A percentile compares a stretch with the other conserved stretches of the same genome.
Evolutionary conservation across 2,113 vertebrate genomes (phyloP).

Genomic region (Callithrix jacchus): DNA sequence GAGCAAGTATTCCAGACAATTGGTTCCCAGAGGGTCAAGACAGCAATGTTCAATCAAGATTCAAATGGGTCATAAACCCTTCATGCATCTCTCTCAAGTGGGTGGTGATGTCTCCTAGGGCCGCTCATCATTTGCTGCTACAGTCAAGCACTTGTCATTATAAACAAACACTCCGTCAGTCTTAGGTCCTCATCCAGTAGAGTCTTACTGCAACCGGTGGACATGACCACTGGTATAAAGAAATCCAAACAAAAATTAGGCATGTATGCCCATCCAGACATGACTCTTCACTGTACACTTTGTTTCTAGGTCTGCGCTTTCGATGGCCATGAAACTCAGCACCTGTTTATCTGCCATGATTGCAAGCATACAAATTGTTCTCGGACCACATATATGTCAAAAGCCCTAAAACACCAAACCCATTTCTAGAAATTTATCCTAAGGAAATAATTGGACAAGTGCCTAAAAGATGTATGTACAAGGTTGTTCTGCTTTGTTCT

Average conservation of each 20-base stretch:
- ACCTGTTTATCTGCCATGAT: conserved; percentile 35
- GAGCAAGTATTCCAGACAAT: conserved; percentile 87
- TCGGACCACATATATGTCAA: background rate
- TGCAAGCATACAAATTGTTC: background rate
- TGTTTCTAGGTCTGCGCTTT: background rate
- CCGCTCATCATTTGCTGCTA: conserved; percentile 84
- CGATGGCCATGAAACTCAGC: background rate
- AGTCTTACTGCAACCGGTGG: conserved; percentile 75
- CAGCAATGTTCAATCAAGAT: conserved; percentile 86
- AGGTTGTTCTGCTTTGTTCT: background rate
- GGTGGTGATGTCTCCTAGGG: conserved; percentile 87
- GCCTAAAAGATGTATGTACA: conserved; percentile 28
- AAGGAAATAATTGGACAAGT: conserved; percentile 55
- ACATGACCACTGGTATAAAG: conserved; percentile 72
- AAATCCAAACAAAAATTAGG: conserved; percentile 79
- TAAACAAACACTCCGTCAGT: conserved; percentile 84
- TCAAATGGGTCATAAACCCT: conserved; percentile 89
- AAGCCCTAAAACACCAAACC: conserved; percentile 8
- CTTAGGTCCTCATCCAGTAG: conserved; percentile 81
- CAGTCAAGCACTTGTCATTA: conserved; percentile 86
- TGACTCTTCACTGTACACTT: background rate
- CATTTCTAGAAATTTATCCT: conserved; percentile 53
- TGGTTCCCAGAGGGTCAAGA: conserved; percentile 86
- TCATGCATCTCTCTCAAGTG: conserved; percentile 86
- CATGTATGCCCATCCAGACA: background rate